Evolutionary conservation across 2,888 invertebrate genomes (phyloP), one percentile per base, ranked within the genome.

Genomic region (Caenorhabditis sp.): DNA sequence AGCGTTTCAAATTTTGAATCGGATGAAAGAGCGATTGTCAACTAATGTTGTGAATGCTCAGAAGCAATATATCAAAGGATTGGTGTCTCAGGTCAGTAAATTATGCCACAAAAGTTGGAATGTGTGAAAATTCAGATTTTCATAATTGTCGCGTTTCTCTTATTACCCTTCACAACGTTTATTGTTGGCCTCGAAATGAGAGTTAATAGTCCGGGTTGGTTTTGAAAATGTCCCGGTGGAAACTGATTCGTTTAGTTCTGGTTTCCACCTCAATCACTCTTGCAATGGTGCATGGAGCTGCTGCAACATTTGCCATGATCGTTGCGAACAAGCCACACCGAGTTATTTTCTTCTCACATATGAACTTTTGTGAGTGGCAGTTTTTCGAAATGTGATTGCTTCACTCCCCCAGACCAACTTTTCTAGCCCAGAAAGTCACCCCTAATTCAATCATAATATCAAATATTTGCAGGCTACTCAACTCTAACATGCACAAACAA

Each of bases 321-420:
- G 19, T 80, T 16, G 80, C 80, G 2, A 80, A 80, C 8, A 73
- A 74, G 54, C 80, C 74, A 1, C 74, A 74, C 35, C 73, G 80
- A 54, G 24, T 10, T 1, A 61, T 74, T 10, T 59, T 80, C 6
- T 24, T 76, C 2, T 49, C 59, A 1, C 76, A 76, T 49, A 51
- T 76, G 26, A 26, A 58, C 1, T 49, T 8, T 19, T 41, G 75
- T 75, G 47, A 75, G 66, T 63, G 2, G 12, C n/a, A n/a, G n/a
- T n/a, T n/a, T n/a, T n/a, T n/a, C n/a, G n/a, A n/a, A n/a, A n/a
- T n/a, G n/a, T n/a, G n/a, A n/a, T n/a, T n/a, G n/a, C n/a, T 31
- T 31, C 7, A 31, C 10, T 49, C 19, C 22, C 47, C 19, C 10
- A 38, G 6, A n/a, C n/a, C 38, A 38, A 38, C 12, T 3, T 49